Conservation (phyloP, 2,113 vertebrate genomes). For the Alethe diademata region DNA sequence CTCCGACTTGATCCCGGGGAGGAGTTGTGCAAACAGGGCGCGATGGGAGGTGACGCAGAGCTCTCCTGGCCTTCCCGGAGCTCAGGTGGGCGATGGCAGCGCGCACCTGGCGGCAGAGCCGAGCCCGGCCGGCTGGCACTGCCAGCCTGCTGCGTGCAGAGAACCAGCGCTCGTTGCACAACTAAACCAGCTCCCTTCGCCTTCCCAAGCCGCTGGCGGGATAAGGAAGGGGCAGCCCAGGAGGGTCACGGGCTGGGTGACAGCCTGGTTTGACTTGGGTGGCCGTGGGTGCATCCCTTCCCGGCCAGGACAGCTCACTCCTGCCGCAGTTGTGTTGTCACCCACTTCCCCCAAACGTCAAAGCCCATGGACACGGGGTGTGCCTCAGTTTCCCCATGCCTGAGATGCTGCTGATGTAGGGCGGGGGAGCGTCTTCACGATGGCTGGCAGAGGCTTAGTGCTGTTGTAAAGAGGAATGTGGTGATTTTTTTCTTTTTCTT, state of each 20-base stretch:
- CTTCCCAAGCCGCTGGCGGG: accelerated
- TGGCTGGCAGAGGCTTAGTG: accelerated
- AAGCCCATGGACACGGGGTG: accelerated
- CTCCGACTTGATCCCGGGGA: neutral
- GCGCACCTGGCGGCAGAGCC: accelerated
- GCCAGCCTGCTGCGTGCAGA: neutral
- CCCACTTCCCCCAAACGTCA: neutral
- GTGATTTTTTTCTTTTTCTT: too few species aligned
- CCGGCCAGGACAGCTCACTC: neutral
- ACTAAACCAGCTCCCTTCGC: neutral
- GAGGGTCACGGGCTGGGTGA: neutral
- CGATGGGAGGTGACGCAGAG: neutral
- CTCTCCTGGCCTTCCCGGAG: neutral
- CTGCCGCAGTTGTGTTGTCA: accelerated
- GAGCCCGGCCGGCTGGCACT: neutral
- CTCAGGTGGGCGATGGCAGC: neutral
- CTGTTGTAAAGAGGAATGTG: neutral
- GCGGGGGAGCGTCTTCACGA: neutral
- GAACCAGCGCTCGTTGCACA: neutral
- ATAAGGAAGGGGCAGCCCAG: neutral
- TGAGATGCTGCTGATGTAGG: neutral
- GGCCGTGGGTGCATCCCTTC: neutral
- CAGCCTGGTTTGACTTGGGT: neutral
- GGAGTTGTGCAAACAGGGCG: neutral
- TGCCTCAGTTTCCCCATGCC: constrained; percentile 48